phyloP scores from a whole-genome alignment of 2,113 vertebrate genomes.

The Nerophis ophidion region DNA sequence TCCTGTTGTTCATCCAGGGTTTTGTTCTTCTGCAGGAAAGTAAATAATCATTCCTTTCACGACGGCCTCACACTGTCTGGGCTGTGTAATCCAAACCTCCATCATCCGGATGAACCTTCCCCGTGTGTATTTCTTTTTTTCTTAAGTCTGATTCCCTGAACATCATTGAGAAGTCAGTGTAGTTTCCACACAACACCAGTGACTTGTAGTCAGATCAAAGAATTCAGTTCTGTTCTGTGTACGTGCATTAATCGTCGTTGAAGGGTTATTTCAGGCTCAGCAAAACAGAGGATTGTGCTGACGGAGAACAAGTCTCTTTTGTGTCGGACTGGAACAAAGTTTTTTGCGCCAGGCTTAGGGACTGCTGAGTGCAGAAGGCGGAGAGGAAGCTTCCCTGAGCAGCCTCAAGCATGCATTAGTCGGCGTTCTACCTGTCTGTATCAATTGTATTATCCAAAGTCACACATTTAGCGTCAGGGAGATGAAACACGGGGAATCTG shows the following conservation, averaged over 20 bases:
- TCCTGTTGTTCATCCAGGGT: no score
- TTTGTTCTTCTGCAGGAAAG: no score
- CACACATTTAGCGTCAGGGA: slow-evolving; percentile 27
- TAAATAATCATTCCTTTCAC: not conserved
- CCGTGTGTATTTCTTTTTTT: slow-evolving; percentile 2
- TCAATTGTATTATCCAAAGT: slow-evolving; percentile 21
- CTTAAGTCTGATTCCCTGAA: slow-evolving; percentile 13
- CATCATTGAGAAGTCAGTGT: slow-evolving; percentile 27
- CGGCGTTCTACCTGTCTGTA: slow-evolving; percentile 38
- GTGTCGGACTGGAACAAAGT: slow-evolving; percentile 41
- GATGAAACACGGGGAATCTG: slow-evolving; percentile 13
- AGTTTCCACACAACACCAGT: slow-evolving; percentile 6
- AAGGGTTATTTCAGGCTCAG: slow-evolving; percentile 34
- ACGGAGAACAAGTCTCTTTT: slow-evolving; percentile 41
- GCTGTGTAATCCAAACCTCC: slow-evolving; percentile 19
- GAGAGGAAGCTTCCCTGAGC: slow-evolving; percentile 19
- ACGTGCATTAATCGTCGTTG: slow-evolving; percentile 4
- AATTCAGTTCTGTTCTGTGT: slow-evolving; percentile 19
- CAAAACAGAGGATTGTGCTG: slow-evolving; percentile 39
- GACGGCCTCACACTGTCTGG: not conserved
- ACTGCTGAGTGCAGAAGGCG: slow-evolving; percentile 44
- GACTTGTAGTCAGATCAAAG: slow-evolving; percentile 33
- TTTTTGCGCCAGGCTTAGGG: slow-evolving; percentile 32
- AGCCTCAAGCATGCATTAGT: slow-evolving; percentile 23
- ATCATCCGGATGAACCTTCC: slow-evolving; percentile 23